These are phyloP conservation scores for Sylvia borin DNA, from an alignment of 2,797 vertebrate genomes.

Conservation along the genomic window DNA sequence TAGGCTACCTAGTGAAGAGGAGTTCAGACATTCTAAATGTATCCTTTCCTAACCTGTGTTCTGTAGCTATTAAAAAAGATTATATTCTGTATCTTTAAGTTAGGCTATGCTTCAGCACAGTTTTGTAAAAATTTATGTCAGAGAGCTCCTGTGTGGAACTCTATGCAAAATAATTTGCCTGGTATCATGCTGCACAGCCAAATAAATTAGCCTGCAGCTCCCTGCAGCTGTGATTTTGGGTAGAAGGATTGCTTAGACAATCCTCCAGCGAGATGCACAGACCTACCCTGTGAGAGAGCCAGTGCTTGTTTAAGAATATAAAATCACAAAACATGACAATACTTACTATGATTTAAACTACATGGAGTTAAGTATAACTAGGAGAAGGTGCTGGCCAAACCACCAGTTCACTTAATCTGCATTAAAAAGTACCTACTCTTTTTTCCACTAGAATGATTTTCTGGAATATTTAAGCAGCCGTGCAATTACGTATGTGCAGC, in stretches of 20 bases:
- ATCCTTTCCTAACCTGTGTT: not conserved
- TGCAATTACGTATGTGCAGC: not conserved
- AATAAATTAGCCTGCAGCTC: conserved; percentile 22
- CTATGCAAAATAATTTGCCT: not conserved
- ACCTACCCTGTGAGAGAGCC: not conserved
- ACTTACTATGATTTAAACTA: not conserved
- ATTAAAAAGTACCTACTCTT: not conserved
- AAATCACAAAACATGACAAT: not conserved
- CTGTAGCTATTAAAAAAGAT: not conserved
- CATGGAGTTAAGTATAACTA: not conserved
- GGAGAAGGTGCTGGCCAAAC: not conserved
- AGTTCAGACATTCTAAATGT: not conserved
- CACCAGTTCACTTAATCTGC: not conserved
- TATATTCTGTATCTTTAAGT: not conserved
- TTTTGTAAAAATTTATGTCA: not conserved
- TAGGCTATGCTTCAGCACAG: not conserved
- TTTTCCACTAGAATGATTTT: not conserved
- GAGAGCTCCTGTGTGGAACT: not conserved
- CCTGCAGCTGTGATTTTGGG: not conserved
- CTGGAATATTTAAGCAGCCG: not conserved
- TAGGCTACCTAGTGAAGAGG: not conserved
- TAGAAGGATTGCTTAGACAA: not conserved
- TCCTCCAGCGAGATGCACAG: not conserved
- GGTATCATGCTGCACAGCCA: not conserved
- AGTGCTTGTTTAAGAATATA: not conserved